Conservation (phyloP, 2,113 vertebrate genomes). For the Chaetodon trifascialis region DNA sequence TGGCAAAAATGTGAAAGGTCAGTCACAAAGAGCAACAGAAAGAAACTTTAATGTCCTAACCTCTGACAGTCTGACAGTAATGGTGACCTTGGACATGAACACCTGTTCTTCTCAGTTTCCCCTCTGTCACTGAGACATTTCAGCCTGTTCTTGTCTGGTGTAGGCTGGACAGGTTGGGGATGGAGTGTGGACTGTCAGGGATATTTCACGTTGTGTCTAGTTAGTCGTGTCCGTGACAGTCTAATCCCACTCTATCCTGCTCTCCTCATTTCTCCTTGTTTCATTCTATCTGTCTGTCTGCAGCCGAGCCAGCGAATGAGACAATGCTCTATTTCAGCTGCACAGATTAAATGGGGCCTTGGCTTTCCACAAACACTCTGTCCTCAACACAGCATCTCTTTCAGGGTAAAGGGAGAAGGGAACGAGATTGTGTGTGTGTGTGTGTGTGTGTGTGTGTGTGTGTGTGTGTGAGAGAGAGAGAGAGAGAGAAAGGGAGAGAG, state of each 20-base stretch:
- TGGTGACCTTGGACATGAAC: background rate
- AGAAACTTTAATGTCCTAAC: background rate
- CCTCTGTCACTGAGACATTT: constrained; percentile 41
- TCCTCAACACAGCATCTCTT: constrained; percentile 47
- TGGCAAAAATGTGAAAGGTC: background rate
- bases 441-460: constrained; percentile 19
- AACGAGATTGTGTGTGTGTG: constrained; percentile 21
- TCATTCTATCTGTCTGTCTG: constrained; percentile 8
- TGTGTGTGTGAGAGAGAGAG: constrained; percentile 1
- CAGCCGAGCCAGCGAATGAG: constrained; percentile 22
- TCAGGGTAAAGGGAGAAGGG: constrained; percentile 34
- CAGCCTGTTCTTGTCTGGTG: constrained; percentile 7
- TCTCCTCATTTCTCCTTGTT: constrained; percentile 42
- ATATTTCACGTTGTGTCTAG: constrained; percentile 57
- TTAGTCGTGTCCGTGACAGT: constrained; percentile 58
- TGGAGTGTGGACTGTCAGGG: constrained; percentile 24
- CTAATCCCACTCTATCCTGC: constrained; percentile 57
- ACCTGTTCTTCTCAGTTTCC: constrained; percentile 14
- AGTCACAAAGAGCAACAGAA: background rate
- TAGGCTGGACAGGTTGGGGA: constrained; percentile 29
- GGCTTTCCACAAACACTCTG: constrained; percentile 50
- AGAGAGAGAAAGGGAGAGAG: background rate
- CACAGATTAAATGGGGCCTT: constrained; percentile 65
- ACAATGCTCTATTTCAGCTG: constrained; percentile 53
- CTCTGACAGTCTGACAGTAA: background rate